These are phyloP conservation scores for Bombus breviceps DNA, from an alignment of 1,140 invertebrate species.

Conservation along the genomic window DNA sequence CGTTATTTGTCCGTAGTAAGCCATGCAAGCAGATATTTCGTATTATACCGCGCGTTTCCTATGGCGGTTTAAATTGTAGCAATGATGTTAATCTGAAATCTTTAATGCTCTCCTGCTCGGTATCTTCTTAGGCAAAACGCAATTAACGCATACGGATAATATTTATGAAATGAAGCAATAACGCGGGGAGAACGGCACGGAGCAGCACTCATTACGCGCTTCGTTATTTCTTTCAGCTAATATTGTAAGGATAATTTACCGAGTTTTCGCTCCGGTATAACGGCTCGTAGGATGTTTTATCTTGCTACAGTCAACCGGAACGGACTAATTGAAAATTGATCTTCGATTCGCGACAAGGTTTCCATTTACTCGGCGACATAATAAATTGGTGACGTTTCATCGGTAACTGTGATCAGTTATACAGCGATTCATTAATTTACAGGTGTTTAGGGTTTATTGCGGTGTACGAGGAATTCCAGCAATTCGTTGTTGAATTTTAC, in stretches of 20 bases:
- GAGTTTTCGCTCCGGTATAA: background rate
- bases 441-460: background rate
- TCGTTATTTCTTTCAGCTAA: background rate
- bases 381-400: background rate
- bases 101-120: background rate
- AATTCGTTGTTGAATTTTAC: background rate
- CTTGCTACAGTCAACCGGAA: background rate
- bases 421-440: background rate
- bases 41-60: background rate
- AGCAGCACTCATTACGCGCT: background rate
- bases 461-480: background rate
- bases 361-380: background rate
- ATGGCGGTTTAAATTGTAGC: background rate
- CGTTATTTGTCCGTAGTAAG: background rate
- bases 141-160: constrained; percentile 18
- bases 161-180: constrained; percentile 20
- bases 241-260: background rate
- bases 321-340: background rate
- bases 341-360: background rate
- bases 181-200: background rate
- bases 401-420: background rate
- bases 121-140: background rate
- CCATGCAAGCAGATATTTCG: background rate
- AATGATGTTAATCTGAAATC: constrained; percentile 24
- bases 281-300: background rate